A percentile compares a stretch with the other conserved stretches of the same genome.
These are phyloP conservation scores for Hybognathus amarus DNA, from an alignment of 2,797 vertebrate species.

Conservation along the genomic window DNA sequence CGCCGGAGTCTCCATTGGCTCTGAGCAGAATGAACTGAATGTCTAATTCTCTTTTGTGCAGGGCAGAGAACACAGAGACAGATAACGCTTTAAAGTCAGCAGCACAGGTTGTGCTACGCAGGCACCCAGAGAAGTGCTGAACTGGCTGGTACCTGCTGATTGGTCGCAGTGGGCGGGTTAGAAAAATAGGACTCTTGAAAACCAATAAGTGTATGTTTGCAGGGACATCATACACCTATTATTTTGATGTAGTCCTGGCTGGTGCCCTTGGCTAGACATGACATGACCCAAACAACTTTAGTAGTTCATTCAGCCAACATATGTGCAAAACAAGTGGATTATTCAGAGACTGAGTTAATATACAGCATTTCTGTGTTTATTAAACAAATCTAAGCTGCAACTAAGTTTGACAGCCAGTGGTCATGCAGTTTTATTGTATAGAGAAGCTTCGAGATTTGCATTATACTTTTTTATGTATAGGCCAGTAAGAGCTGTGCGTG, in stretches of 20 bases:
- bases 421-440: not conserved
- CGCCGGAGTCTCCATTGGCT: not conserved
- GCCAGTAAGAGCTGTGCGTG: no score
- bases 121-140: conserved; percentile 21
- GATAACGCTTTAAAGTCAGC: not conserved
- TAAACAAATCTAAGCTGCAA: not conserved
- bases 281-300: not conserved
- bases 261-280: not conserved
- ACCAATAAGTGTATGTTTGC: not conserved
- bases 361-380: not conserved
- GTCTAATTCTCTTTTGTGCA: not conserved
- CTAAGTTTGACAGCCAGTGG: not conserved
- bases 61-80: conserved; percentile 26
- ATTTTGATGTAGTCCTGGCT: not conserved
- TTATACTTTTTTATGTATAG: no score
- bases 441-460: no score
- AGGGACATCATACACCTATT: not conserved
- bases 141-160: conserved; percentile 2
- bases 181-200: not conserved
- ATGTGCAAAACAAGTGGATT: not conserved
- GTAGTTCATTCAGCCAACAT: not conserved
- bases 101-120: not conserved
- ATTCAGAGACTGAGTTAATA: not conserved
- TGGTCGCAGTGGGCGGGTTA: not conserved
- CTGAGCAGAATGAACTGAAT: not conserved